phyloP scores from a whole-genome alignment of 1,140 invertebrate species.

The Ruditapes philippinarum region DNA sequence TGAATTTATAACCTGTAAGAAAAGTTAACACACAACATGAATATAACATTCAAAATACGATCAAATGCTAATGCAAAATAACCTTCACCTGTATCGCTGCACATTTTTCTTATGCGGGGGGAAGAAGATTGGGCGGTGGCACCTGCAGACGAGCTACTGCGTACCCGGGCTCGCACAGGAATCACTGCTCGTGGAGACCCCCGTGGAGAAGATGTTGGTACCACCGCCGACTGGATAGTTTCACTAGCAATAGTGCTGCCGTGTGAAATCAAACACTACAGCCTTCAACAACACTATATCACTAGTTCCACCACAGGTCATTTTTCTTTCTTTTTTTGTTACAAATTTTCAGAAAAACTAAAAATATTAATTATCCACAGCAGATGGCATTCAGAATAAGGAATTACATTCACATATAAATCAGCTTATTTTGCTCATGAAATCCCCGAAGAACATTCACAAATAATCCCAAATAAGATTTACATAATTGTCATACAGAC shows the following conservation, averaged over 20 bases:
- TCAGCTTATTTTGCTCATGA: slow-evolving; percentile 28
- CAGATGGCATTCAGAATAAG: neutral
- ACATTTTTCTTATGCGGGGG: slow-evolving; percentile 50
- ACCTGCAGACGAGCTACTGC: slow-evolving; percentile 41
- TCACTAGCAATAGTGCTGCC: slow-evolving; percentile 64
- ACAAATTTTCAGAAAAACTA: slow-evolving; percentile 15
- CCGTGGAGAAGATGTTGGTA: slow-evolving; percentile 49
- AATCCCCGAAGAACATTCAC: slow-evolving; percentile 25
- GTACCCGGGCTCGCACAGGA: slow-evolving; percentile 2
- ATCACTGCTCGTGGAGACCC: slow-evolving; percentile 33
- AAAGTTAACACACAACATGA: too few species aligned
- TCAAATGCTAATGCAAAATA: neutral
- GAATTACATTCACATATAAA: slow-evolving; percentile 20
- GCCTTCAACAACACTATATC: neutral
- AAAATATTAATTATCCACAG: neutral
- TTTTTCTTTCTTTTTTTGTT: too few species aligned
- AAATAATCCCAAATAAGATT: slow-evolving; percentile 39
- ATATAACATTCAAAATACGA: neutral
- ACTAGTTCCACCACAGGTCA: neutral
- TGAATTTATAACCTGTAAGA: too few species aligned
- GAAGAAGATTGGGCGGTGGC: slow-evolving; percentile 56
- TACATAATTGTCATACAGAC: slow-evolving; percentile 56
- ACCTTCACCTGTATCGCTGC: slow-evolving; percentile 57
- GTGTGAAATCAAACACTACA: neutral
- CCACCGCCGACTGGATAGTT: slow-evolving; percentile 49